A percentile compares a stretch with the other conserved stretches of the same genome.
Evolutionary conservation across 2,888 invertebrate species (phyloP).

Genomic region (Spisula subtruncata): DNA sequence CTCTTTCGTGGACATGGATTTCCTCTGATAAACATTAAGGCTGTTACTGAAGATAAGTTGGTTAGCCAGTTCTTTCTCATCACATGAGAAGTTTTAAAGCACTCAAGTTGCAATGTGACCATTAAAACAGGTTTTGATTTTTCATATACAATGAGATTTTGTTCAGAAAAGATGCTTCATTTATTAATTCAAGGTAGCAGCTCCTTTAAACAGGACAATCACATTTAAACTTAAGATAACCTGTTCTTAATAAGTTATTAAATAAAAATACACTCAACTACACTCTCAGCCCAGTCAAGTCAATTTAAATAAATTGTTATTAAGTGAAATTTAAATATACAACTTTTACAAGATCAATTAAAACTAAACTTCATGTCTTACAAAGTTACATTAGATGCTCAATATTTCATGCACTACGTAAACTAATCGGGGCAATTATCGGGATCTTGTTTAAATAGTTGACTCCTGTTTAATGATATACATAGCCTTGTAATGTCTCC

Average conservation of each 20-base stretch:
- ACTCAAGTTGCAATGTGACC: too few species aligned
- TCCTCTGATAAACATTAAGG: too few species aligned
- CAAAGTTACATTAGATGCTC: constrained; percentile 21
- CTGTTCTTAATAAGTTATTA: not conserved
- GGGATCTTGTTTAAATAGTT: constrained; percentile 37
- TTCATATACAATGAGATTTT: too few species aligned
- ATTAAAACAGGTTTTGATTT: too few species aligned
- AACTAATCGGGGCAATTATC: constrained; percentile 42
- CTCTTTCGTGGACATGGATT: too few species aligned
- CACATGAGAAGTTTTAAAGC: too few species aligned
- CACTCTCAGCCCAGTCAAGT: not conserved
- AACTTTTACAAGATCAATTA: not conserved
- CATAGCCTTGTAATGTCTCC: constrained; percentile 41
- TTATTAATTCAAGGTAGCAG: too few species aligned
- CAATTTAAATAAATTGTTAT: not conserved
- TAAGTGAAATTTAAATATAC: not conserved
- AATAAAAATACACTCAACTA: not conserved
- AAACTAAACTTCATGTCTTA: not conserved
- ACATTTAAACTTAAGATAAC: not conserved
- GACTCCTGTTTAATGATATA: constrained; percentile 45
- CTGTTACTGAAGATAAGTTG: too few species aligned
- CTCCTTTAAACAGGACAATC: too few species aligned
- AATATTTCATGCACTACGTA: constrained; percentile 27
- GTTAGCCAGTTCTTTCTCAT: too few species aligned
- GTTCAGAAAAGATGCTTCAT: too few species aligned